phyloP scores from a whole-genome alignment of 2,113 vertebrate genomes.

The Cyprinodon tularosa region DNA sequence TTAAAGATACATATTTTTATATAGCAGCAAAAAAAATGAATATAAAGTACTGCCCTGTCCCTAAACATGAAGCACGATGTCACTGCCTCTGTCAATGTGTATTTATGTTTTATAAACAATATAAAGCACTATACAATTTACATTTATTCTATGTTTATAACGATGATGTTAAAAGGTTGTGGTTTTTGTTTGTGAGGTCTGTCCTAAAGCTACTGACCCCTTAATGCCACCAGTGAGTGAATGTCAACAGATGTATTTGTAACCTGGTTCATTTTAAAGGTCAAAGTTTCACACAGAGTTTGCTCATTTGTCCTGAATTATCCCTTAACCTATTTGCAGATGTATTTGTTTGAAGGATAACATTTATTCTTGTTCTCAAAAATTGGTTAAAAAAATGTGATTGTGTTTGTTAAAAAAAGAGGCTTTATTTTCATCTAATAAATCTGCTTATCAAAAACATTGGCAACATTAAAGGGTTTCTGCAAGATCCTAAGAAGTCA shows the following conservation, averaged over 20 bases:
- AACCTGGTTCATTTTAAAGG: constrained; percentile 45
- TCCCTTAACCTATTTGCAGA: constrained; percentile 21
- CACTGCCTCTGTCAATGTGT: constrained; percentile 78
- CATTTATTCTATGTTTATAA: constrained; percentile 75
- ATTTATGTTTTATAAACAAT: constrained; percentile 80
- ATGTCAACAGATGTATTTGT: constrained; percentile 61
- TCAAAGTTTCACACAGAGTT: constrained; percentile 40
- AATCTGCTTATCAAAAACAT: constrained; percentile 50
- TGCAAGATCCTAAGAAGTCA: not conserved
- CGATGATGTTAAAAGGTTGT: constrained; percentile 64
- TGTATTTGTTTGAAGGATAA: constrained; percentile 56
- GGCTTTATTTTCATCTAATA: constrained; percentile 72
- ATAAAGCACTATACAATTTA: constrained; percentile 73
- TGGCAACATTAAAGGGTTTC: constrained; percentile 12
- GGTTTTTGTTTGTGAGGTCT: constrained; percentile 75
- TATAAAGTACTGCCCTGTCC: constrained; percentile 68
- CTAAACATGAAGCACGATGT: constrained; percentile 78
- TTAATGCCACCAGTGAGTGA: constrained; percentile 60
- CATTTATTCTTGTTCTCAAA: constrained; percentile 22
- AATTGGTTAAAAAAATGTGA: constrained; percentile 27
- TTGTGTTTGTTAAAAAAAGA: constrained; percentile 61
- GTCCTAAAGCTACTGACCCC: constrained; percentile 78
- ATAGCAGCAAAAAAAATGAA: constrained; percentile 69
- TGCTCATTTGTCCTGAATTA: constrained; percentile 42
- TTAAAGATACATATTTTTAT: constrained; percentile 79